A percentile compares a stretch with the other conserved stretches of the same genome.
phyloP scores from a whole-genome alignment of 2,888 invertebrate species.

The Heteromyza rotundicornis region DNA sequence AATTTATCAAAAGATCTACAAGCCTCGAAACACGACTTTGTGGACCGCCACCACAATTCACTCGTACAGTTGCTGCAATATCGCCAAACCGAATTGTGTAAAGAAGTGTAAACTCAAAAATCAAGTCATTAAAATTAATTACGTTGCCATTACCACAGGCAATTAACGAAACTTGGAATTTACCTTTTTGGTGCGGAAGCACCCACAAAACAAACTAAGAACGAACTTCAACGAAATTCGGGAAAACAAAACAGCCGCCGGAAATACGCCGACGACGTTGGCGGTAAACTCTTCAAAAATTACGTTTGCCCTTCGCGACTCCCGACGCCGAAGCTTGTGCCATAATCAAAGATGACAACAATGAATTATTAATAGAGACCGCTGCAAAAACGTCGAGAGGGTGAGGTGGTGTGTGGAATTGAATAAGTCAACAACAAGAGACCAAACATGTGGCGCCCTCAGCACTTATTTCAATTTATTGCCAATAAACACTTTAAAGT shows the following conservation, averaged over 20 bases:
- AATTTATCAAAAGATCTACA: not conserved
- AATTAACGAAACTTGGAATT: no score
- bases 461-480: no score
- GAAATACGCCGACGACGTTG: no score
- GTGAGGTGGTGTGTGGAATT: no score
- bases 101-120: slow-evolving; percentile 27
- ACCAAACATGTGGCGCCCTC: no score
- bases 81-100: not conserved
- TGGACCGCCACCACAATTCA: not conserved
- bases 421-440: no score
- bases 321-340: not conserved
- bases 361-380: not conserved
- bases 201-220: no score
- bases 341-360: not conserved
- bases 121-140: slow-evolving; percentile 49
- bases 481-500: no score
- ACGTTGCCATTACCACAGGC: slow-evolving; percentile 46
- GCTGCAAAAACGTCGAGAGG: no score
- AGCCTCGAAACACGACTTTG: not conserved
- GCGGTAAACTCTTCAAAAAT: no score
- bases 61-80: not conserved
- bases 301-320: not conserved
- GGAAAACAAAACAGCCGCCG: not conserved
- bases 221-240: no score
- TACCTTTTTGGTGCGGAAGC: no score